Conservation (phyloP, 2,113 vertebrate genomes). For the Cepphus grylle region DNA sequence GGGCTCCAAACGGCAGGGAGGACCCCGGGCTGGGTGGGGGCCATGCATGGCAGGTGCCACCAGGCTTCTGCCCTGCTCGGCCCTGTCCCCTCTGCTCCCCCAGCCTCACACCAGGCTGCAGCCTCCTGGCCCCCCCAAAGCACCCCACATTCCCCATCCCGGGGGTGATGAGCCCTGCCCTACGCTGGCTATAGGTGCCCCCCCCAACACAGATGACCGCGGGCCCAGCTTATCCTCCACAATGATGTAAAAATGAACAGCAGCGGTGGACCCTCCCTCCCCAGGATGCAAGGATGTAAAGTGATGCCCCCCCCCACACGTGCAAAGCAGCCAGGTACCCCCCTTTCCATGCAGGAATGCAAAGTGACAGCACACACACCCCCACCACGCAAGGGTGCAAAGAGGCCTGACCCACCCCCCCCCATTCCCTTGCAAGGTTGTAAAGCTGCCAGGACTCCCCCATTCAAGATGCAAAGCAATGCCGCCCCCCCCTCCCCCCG, state of each 20-base stretch:
- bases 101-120: neutral
- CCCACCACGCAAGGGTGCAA: neutral
- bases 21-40: accelerated
- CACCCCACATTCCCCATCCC: accelerated
- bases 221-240: neutral
- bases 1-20: neutral
- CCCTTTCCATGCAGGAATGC: neutral
- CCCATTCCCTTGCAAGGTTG: no score
- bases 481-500: no score
- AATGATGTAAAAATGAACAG: neutral
- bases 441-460: neutral
- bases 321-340: neutral
- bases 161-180: neutral
- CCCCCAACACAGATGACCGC: neutral
- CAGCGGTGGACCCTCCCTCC: neutral
- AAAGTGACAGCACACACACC: neutral
- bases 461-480: neutral
- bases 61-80: neutral
- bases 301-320: neutral
- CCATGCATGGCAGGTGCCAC: neutral
- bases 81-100: neutral
- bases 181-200: neutral
- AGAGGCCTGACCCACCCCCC: neutral
- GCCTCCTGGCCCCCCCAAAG: accelerated
- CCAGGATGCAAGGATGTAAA: neutral